Evolutionary conservation across 2,888 invertebrate species (phyloP), one percentile per base, ranked within the genome.

Genomic region (Trachelus tabidus): DNA sequence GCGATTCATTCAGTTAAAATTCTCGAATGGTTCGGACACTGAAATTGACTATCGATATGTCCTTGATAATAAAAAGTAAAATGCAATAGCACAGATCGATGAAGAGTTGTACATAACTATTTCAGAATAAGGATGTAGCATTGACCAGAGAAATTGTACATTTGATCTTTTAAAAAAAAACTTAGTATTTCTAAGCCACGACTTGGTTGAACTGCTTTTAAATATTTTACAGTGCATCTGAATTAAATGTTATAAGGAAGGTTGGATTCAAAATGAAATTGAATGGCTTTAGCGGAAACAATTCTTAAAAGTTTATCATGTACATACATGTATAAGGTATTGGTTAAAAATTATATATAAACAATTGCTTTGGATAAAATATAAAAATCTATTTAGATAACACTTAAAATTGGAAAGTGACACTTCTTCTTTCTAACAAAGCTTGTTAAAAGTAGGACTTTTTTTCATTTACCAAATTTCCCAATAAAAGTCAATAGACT

Each of bases 1-100:
- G 83, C 92, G 92, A 84, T 87, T 94, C 73, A 91, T 93, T 73
- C 92, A 94, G 75, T 90, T 94, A 56, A 93, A 93, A 88, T 95
- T 94, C 87, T 92, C 93, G 75, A 90, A 88, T 31, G 82, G 87
- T 81, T 90, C 88, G 75, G 91, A 91, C 35, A 81, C 85, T 75
- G 81, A 87, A 69, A 87, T 81, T 15, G 89, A 91, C 85, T 92
- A 89, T 78, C 88, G 87, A 69, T 84, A 89, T 79, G 85, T 90
- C 74, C 80, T 90, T 35, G 12, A 37, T 37, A 15, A 12, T 37
- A 12, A 37, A 37, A 37, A 37, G 4, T 37, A 37, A 37, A 37
- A 37, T 37, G 12, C 37, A 37, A 15, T 12, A 15, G 37, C 37
- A 37, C 12, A 37, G 12, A 15, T 37, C 1, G 37, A 37, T 12